Base-by-base conservation (phyloP, 2,888 invertebrate species). In the Protophormia terraenovae region DNA sequence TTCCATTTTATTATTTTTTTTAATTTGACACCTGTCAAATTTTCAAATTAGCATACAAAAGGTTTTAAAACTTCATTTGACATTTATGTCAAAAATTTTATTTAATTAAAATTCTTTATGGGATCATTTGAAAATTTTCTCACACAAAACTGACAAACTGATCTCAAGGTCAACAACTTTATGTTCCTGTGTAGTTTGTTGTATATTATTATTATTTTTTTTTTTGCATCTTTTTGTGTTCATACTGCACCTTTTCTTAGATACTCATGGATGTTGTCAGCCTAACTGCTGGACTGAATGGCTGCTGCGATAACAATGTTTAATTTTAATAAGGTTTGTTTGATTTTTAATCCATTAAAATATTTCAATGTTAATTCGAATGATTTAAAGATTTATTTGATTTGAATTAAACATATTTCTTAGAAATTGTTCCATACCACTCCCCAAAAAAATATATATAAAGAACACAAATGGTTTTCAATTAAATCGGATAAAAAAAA, bases 271-370 rank as follows among this genome's bases (percentile, higher is more conserved):
- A 2, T 53, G 14, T 14, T 64, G 60, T 19, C 10, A 58, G 58
- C 58, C 29, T 29, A 1, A 58, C 10, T 24, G 41, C 3, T 38
- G 10, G 12, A 41, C n/a, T 3, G n/a, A n/a, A n/a, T n/a, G n/a
- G 5, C 4, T 41, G 41, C 4, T 32, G 7, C 47, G 7, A 32
- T 35, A 3, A 10, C 10, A 32, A 19, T 32, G 24, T n/a, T 29
- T n/a, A 8, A 2, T 45, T 16, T 67, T 32, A 12, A 32, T 58
- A 58, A 53, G 60, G 41, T 78, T 64, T 47, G 29, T 69, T 64
- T 76, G 38, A 24, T 14, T 78, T 64, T 75, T 80, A 84, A 84
- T 71, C 71, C 79, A 80, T 66, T 76, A 29, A 76, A 84, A 79
- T 80, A 80, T 80, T 79, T 79, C 58, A 72, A 76, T 76, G 66